phyloP scores from a whole-genome alignment of 2,113 vertebrate species.

The Boulengeromyrus knoepffleri region DNA sequence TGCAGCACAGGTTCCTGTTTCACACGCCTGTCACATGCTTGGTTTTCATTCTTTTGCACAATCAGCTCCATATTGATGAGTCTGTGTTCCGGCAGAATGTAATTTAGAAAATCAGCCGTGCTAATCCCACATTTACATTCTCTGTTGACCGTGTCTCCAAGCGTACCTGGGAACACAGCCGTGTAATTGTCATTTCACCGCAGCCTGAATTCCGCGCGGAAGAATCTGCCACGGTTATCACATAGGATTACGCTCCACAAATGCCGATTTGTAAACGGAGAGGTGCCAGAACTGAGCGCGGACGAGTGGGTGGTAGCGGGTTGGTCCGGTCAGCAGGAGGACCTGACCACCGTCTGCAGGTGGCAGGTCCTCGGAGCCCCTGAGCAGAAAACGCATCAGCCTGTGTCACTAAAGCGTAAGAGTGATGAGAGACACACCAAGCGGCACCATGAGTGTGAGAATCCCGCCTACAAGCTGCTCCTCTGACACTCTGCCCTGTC shows the following conservation, averaged over 20 bases:
- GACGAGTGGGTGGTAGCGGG: background rate
- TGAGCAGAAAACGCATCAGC: background rate
- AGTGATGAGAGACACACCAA: background rate
- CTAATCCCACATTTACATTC: conserved; percentile 18
- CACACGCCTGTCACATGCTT: conserved; percentile 36
- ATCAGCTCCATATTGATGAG: conserved; percentile 39
- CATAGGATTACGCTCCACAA: conserved; percentile 27
- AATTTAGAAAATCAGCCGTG: conserved; percentile 32
- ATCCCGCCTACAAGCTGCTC: background rate
- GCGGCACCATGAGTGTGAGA: background rate
- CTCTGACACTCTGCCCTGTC: background rate
- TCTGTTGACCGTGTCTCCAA: conserved; percentile 9
- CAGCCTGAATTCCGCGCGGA: conserved; percentile 22
- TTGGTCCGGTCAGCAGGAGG: background rate
- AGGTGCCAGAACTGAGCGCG: background rate
- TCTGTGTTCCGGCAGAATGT: conserved; percentile 34
- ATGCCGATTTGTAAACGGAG: background rate
- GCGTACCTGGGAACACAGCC: background rate
- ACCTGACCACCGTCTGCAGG: background rate
- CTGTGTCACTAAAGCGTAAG: background rate
- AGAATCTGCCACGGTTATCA: conserved; percentile 48
- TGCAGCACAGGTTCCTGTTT: conserved; percentile 8
- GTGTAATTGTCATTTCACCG: conserved; percentile 11
- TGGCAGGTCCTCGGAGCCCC: background rate
- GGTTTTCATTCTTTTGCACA: conserved; percentile 32